Base-by-base conservation (phyloP, 2,113 vertebrate genomes). In the Clupea harengus region DNA sequence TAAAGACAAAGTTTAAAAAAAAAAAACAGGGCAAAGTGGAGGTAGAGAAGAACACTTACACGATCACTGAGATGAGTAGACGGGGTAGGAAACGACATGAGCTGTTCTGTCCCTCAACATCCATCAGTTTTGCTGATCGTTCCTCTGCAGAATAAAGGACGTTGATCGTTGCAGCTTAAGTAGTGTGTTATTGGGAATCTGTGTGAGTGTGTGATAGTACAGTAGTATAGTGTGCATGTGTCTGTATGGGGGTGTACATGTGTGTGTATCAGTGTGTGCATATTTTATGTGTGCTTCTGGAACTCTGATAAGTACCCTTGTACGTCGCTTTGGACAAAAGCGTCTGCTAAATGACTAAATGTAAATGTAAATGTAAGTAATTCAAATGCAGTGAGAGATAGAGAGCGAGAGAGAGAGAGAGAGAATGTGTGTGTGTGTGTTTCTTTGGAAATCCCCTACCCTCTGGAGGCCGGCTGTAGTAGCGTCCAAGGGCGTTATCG, bases 401-500 rank as follows among this genome's bases (percentile, higher is more conserved):
- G 39, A 39, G 39, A 39, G 39, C 1, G 39, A 39, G 39, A 39
- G 2, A 39, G 39, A 39, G 60, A 10, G n/a, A n/a, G n/a, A n/a
- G n/a, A n/a, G n/a, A n/a, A n/a, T n/a, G 60, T 25, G 22, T 67
- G n/a, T 67, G 22, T 67, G 20, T 72, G n/a, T 2, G 46, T n/a
- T 22, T 44, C 1, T 8, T 6, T 46, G 17, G 32, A 45, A 44
- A 22, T 47, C 45, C 67, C n/a, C 10, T 91, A 97, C 96, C 92
- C 80, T 97, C 95, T 89, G 95, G 93, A 5, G 94, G 93, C 57
- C 95, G 94, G 89, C 91, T 96, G 94, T 96, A 97, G 89, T 97
- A 98, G 20, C 92, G 93, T 52, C 94, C 94, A 32, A 99, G 98
- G 22, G 96, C 97, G 0, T 84, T 87, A 91, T 99, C 98, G 87